A percentile compares a stretch with the other conserved stretches of the same genome.
Evolutionary conservation across 2,888 invertebrate species (phyloP).

Genomic region (Nasonovia ribisnigri): DNA sequence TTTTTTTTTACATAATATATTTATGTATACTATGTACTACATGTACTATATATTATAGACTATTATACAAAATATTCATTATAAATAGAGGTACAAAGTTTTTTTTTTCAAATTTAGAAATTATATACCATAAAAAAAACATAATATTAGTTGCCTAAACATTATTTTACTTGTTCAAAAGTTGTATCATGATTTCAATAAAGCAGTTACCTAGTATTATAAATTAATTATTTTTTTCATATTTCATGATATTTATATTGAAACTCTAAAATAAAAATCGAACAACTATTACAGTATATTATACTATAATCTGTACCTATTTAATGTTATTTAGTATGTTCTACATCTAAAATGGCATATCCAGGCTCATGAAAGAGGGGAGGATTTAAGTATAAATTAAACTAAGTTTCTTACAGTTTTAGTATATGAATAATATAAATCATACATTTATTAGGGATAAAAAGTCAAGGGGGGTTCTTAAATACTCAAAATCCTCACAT

Average conservation of each 20-base stretch:
- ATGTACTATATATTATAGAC: no score
- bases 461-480: no score
- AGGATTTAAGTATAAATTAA: no score
- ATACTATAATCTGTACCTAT: not conserved
- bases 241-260: not conserved
- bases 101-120: not conserved
- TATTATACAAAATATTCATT: not conserved
- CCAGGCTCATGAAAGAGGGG: no score
- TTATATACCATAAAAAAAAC: not conserved
- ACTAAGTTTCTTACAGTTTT: no score
- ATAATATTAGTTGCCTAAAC: not conserved
- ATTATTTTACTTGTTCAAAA: not conserved
- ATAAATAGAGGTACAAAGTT: not conserved
- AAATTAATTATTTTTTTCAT: not conserved
- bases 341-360: not conserved
- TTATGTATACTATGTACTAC: no score
- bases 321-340: not conserved
- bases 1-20: not conserved
- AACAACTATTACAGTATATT: not conserved
- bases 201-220: not conserved
- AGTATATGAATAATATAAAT: no score
- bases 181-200: no score
- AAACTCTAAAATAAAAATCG: not conserved
- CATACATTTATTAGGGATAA: no score
- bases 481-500: no score